phyloP scores from a whole-genome alignment of 1,140 invertebrate species.

The Lordiphosa mommai region DNA sequence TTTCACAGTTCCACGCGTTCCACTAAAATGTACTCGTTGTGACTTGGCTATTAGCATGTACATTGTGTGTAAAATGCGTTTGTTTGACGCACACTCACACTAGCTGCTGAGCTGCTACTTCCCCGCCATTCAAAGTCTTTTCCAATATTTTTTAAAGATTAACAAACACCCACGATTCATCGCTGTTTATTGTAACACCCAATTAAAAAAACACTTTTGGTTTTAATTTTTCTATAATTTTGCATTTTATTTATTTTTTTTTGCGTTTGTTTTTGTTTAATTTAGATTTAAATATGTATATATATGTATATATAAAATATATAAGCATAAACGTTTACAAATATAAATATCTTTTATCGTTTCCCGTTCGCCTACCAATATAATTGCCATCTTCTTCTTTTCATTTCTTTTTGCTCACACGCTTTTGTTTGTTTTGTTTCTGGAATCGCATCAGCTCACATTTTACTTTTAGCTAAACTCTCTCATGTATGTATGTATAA shows the following conservation, averaged over 20 bases:
- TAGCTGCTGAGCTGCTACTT: no score
- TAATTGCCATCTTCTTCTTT: conserved; percentile 12
- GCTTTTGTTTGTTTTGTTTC: conserved; percentile 14
- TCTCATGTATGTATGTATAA: conserved; percentile 14
- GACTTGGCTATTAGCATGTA: no score
- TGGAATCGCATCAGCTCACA: conserved; percentile 27
- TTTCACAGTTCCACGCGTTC: no score
- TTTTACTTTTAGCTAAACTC: conserved; percentile 60
- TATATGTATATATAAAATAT: conserved; percentile 67
- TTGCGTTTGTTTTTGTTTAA: conserved; percentile 36
- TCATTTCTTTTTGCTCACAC: conserved; percentile 33
- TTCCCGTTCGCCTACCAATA: conserved; percentile 31
- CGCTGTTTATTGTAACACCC: no score
- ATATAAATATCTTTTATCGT: conserved; percentile 72
- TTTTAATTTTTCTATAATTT: conserved; percentile 37
- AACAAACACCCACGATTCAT: no score
- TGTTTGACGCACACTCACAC: no score
- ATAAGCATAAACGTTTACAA: conserved; percentile 75
- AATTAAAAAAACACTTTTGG: conserved; percentile 2
- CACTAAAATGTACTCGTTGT: no score
- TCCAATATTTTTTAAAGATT: no score
- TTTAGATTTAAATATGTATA: conserved; percentile 52
- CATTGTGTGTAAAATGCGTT: no score
- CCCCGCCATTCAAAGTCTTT: no score
- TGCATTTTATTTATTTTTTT: conserved; percentile 39